phyloP scores from a whole-genome alignment of 2,888 invertebrate genomes.

The Eristalis pertinax region DNA sequence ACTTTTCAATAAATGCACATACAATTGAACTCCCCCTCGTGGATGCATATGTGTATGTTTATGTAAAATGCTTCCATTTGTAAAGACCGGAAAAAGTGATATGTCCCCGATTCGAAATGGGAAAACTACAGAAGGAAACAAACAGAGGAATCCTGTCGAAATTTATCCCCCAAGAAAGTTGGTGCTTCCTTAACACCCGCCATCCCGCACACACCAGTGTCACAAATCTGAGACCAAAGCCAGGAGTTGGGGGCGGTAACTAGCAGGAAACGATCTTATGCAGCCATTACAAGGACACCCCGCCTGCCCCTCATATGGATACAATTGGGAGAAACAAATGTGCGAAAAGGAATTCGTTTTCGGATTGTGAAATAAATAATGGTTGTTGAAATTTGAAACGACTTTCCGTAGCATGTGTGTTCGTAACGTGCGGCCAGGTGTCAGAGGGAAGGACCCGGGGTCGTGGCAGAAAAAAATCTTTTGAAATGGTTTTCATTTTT shows the following conservation, averaged over 20 bases:
- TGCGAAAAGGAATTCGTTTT: slow-evolving; percentile 47
- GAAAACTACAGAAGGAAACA: slow-evolving; percentile 22
- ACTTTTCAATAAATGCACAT: slow-evolving; percentile 64
- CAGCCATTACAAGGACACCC: slow-evolving; percentile 22
- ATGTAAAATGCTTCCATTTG: slow-evolving; percentile 64
- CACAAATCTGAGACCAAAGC: neutral
- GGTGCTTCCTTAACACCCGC: slow-evolving; percentile 17
- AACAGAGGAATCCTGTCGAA: slow-evolving; percentile 37
- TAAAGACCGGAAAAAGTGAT: slow-evolving; percentile 41
- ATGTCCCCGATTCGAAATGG: slow-evolving; percentile 48
- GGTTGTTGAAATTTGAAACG: slow-evolving; percentile 40
- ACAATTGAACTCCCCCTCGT: slow-evolving; percentile 60
- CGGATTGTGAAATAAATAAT: slow-evolving; percentile 60
- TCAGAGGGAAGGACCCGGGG: neutral
- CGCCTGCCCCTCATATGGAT: neutral
- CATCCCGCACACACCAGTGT: slow-evolving; percentile 28
- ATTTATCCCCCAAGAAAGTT: slow-evolving; percentile 48
- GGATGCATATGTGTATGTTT: neutral
- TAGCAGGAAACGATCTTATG: neutral
- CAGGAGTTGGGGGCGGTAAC: neutral
- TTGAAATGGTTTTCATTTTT: slow-evolving; percentile 4
- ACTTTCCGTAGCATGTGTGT: slow-evolving; percentile 7
- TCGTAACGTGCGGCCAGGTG: slow-evolving; percentile 58
- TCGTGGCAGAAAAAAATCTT: neutral
- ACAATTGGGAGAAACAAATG: slow-evolving; percentile 27